Evolutionary conservation across 1,140 invertebrate genomes (phyloP).

Genomic region (Stegodyphus mimosarum): DNA sequence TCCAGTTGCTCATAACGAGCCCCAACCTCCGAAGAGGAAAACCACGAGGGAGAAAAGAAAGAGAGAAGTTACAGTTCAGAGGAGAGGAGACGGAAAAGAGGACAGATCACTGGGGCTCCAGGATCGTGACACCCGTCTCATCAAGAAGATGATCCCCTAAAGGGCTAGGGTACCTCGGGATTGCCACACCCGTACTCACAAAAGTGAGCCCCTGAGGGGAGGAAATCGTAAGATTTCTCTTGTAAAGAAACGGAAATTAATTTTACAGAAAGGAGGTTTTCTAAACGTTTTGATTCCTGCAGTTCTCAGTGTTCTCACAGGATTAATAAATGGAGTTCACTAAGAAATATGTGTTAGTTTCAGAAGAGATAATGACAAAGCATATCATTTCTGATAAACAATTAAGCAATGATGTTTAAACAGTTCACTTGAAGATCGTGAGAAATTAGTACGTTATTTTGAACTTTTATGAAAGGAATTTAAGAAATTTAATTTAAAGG

Average conservation of each 20-base stretch:
- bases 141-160: too few relatives aligned
- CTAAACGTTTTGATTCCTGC: slow-evolving; percentile 12
- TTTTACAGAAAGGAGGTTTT: slow-evolving; percentile 5
- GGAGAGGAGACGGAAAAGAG: too few relatives aligned
- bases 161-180: too few relatives aligned
- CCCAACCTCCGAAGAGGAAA: too few relatives aligned
- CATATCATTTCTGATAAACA: not conserved
- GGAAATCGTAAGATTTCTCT: too few relatives aligned
- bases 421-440: not conserved
- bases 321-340: not conserved
- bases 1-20: too few relatives aligned
- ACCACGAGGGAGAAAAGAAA: too few relatives aligned
- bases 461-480: not conserved
- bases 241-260: not conserved
- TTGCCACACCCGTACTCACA: too few relatives aligned
- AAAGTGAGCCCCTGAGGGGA: too few relatives aligned
- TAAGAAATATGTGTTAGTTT: not conserved
- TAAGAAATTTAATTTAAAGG: not conserved
- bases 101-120: too few relatives aligned
- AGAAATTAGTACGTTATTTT: not conserved
- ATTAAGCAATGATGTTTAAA: not conserved
- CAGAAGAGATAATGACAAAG: not conserved
- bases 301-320: not conserved
- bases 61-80: too few relatives aligned
- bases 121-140: too few relatives aligned